These are phyloP conservation scores for Anodontia alba DNA, from an alignment of 2,888 invertebrate genomes.

Conservation along the genomic window DNA sequence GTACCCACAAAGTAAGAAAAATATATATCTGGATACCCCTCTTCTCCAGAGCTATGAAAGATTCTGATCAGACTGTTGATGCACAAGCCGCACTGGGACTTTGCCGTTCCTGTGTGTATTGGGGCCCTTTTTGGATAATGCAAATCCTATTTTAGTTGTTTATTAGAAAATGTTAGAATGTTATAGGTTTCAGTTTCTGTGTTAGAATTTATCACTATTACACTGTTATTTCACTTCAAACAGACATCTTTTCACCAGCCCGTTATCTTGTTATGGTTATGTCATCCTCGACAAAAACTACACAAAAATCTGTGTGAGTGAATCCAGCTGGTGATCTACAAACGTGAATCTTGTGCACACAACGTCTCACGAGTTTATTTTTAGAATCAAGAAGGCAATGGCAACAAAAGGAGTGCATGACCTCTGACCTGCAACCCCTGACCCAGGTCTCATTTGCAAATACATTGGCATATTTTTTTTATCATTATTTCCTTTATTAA, in stretches of 20 bases:
- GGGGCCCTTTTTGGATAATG: too few species aligned
- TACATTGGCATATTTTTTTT: slow-evolving; percentile 13
- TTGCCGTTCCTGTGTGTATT: too few species aligned
- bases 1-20: too few species aligned
- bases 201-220: background rate
- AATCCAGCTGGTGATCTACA: slow-evolving; percentile 41
- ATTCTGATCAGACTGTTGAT: too few species aligned
- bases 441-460: slow-evolving; percentile 51
- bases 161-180: background rate
- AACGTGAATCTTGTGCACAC: slow-evolving; percentile 46
- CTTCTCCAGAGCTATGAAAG: too few species aligned
- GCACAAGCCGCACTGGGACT: too few species aligned
- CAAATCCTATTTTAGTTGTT: background rate
- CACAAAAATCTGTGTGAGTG: slow-evolving; percentile 41
- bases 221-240: background rate
- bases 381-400: slow-evolving; percentile 62
- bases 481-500: background rate
- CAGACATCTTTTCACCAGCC: background rate
- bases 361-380: slow-evolving; percentile 45
- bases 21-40: too few species aligned
- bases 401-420: slow-evolving; percentile 68
- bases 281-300: background rate
- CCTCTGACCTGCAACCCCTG: slow-evolving; percentile 67
- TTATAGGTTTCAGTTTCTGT: background rate
- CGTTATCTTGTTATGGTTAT: background rate